A percentile compares a stretch with the other conserved stretches of the same genome.
Evolutionary conservation across 2,888 invertebrate genomes (phyloP).

Genomic region (Megaustenia siamemsis): DNA sequence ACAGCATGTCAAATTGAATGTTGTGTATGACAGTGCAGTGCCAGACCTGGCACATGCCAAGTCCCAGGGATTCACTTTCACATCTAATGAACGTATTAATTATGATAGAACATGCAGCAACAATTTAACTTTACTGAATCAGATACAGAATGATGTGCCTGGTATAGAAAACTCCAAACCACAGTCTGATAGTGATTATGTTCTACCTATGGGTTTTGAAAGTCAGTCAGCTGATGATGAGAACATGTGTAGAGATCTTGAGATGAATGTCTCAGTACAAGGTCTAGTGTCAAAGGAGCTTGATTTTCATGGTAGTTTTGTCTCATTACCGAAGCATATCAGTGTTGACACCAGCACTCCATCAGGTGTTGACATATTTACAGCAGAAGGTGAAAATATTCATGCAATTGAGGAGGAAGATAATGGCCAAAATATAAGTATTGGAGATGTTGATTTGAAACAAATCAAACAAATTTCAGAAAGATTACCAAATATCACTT

Average conservation of each 20-base stretch:
- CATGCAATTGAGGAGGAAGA: too few species aligned
- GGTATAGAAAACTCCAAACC: neutral
- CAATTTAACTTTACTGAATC: too few species aligned
- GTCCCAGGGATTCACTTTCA: neutral
- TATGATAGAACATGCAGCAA: too few species aligned
- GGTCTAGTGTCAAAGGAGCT: neutral
- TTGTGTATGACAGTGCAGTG: slow-evolving; percentile 16
- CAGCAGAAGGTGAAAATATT: neutral
- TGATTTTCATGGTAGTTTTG: neutral
- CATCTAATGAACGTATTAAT: neutral
- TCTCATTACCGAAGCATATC: neutral
- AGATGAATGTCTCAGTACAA: neutral
- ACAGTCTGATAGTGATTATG: neutral
- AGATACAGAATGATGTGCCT: neutral
- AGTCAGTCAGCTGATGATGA: neutral
- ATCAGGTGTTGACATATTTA: neutral
- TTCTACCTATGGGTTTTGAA: neutral
- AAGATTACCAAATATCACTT: neutral
- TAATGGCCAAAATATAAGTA: neutral
- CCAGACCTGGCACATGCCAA: neutral
- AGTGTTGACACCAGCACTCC: neutral
- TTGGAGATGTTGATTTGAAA: neutral
- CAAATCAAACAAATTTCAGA: neutral
- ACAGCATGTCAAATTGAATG: slow-evolving; percentile 16
- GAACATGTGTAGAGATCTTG: neutral